Evolutionary conservation across 2,888 invertebrate genomes (phyloP).

Genomic region (Seira sanloemensis): DNA sequence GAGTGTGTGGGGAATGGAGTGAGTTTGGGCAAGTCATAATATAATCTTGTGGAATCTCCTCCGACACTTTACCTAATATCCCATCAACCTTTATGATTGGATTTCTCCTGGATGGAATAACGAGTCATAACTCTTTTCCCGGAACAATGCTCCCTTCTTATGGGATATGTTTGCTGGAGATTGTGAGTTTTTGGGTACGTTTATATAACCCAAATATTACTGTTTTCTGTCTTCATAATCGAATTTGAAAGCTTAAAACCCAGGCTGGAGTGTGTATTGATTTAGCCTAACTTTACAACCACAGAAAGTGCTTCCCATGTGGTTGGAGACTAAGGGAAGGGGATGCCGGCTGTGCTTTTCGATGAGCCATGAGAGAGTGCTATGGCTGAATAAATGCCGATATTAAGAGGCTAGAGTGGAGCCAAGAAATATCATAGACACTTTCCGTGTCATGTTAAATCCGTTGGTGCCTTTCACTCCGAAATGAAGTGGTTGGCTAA

Average conservation of each 20-base stretch:
- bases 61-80: constrained; percentile 69
- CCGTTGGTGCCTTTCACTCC: background rate
- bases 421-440: background rate
- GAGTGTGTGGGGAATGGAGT: constrained; percentile 17
- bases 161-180: background rate
- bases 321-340: constrained; percentile 35
- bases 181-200: background rate
- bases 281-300: background rate
- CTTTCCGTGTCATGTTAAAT: constrained; percentile 17
- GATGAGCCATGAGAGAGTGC: too few relatives aligned
- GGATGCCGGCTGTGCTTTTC: background rate
- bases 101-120: constrained; percentile 69
- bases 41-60: constrained; percentile 65
- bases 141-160: constrained; percentile 14
- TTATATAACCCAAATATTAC: background rate
- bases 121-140: constrained; percentile 67
- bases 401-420: background rate
- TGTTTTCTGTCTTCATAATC: constrained; percentile 45
- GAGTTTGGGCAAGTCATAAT: constrained; percentile 62
- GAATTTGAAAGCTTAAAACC: background rate
- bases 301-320: constrained; percentile 42
- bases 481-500: background rate
- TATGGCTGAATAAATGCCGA: too few relatives aligned
- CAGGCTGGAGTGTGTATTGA: background rate
- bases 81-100: constrained; percentile 72